These are phyloP conservation scores for Germaria angustata DNA, from an alignment of 2,888 invertebrate genomes.

Conservation along the genomic window DNA sequence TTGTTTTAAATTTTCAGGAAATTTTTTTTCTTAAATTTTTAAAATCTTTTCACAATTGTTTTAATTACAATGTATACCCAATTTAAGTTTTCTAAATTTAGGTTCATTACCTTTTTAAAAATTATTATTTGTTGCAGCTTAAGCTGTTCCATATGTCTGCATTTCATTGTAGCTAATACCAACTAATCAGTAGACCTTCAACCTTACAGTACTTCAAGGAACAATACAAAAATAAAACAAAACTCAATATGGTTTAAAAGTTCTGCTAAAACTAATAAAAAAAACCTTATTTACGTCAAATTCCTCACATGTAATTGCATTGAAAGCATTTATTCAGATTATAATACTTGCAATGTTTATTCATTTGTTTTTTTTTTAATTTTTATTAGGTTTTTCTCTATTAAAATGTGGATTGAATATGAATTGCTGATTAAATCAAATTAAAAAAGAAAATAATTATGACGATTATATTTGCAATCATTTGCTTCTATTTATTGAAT, in stretches of 20 bases:
- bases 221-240: too few species aligned
- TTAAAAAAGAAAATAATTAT: constrained; percentile 24
- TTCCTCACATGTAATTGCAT: background rate
- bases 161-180: too few species aligned
- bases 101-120: too few species aligned
- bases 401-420: background rate
- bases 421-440: constrained; percentile 45
- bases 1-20: too few species aligned
- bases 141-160: too few species aligned
- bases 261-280: background rate
- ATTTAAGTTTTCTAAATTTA: too few species aligned
- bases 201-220: too few species aligned
- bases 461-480: constrained; percentile 10
- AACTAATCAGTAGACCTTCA: too few species aligned
- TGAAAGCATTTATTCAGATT: background rate
- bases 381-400: background rate
- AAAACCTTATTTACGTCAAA: background rate
- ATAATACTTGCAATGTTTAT: background rate
- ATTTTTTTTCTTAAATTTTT: too few species aligned
- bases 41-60: too few species aligned
- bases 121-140: too few species aligned
- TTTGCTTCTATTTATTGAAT: background rate
- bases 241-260: background rate
- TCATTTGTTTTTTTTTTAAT: background rate
- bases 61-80: too few species aligned